Evolutionary conservation across 2,113 vertebrate species (phyloP).

Genomic region (Calyptomena viridis): DNA sequence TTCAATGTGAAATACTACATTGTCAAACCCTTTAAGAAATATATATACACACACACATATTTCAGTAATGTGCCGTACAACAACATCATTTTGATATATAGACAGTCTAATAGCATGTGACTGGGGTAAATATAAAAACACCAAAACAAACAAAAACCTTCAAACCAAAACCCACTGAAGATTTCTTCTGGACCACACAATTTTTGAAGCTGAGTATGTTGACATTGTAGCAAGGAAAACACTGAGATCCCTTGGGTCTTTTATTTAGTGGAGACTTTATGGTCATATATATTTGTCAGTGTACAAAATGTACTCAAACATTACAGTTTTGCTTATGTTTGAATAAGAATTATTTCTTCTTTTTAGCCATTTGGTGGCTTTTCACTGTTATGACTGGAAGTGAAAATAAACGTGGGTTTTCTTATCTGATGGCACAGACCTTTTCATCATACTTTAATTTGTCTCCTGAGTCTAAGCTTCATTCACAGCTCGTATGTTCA

Average conservation of each 20-base stretch:
- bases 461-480: neutral
- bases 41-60: neutral
- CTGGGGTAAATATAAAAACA: neutral
- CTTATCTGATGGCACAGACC: neutral
- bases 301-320: neutral
- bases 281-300: neutral
- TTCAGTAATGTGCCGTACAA: neutral
- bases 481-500: neutral
- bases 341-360: neutral
- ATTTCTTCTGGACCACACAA: neutral
- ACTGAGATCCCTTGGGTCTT: neutral
- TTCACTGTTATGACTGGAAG: neutral
- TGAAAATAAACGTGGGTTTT: constrained; percentile 5
- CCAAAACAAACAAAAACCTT: neutral
- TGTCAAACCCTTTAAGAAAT: neutral
- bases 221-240: neutral
- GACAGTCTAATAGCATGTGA: neutral
- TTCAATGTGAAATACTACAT: neutral
- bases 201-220: neutral
- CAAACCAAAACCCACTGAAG: neutral
- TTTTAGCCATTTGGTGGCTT: neutral
- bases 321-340: neutral
- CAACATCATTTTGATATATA: neutral
- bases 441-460: constrained; percentile 33
- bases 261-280: neutral